Evolutionary conservation across 2,797 vertebrate genomes (phyloP).

Genomic region (Ataeniobius toweri): DNA sequence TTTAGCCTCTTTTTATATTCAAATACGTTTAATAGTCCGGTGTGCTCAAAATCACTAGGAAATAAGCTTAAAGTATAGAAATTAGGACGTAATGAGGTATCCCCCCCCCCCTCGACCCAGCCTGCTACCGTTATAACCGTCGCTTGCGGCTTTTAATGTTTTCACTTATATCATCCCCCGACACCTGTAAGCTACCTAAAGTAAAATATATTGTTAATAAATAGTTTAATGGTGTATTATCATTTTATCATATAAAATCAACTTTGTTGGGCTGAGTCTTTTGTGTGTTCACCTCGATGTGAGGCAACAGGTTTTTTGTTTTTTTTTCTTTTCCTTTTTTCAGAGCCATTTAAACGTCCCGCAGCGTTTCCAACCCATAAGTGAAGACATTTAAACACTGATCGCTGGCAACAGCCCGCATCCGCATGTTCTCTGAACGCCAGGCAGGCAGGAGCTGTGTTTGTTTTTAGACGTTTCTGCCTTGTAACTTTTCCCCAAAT

Average conservation of each 20-base stretch:
- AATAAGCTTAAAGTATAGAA: neutral
- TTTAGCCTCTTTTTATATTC: neutral
- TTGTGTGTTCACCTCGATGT: conserved; percentile 61
- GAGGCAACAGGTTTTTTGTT: conserved; percentile 79
- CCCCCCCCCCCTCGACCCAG: neutral
- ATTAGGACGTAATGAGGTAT: neutral
- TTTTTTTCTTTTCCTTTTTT: conserved; percentile 8
- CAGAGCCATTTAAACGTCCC: conserved; percentile 45
- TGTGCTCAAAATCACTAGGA: neutral
- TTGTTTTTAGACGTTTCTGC: conserved; percentile 29
- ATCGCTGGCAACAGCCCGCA: too few relatives aligned
- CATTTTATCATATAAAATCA: conserved; percentile 33
- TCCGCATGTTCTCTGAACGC: neutral
- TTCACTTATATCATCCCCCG: neutral
- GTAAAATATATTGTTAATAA: neutral
- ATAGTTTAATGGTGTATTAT: conserved; percentile 8
- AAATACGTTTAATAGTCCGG: neutral
- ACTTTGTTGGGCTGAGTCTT: conserved; percentile 61
- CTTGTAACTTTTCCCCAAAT: conserved; percentile 46
- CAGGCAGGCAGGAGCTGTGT: neutral
- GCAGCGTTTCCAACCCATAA: conserved; percentile 23
- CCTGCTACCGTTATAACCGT: conserved; percentile 13
- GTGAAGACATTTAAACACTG: conserved; percentile 16
- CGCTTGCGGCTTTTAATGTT: neutral
- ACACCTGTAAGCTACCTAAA: neutral